Base-by-base conservation (phyloP, 2,113 vertebrate genomes). In the Alethe diademata region DNA sequence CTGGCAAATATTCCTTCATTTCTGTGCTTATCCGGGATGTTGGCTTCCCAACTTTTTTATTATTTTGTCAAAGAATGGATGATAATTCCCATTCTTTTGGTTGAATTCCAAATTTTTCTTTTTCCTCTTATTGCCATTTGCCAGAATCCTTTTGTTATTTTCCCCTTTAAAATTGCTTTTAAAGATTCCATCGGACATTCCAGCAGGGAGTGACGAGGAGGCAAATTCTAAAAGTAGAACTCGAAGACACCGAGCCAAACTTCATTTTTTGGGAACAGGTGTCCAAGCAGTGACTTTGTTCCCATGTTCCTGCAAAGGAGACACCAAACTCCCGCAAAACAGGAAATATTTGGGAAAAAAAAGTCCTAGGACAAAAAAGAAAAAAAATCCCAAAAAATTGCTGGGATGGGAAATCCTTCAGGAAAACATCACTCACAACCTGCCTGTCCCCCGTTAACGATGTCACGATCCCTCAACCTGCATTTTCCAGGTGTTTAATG, bases 261-360 rank as follows among this genome's bases (percentile, higher is more conserved):
- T 57, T 38, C 2, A 1, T 13, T 51, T 84, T 67, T 38, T 48
- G 48, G 40, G 13, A 60, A 6, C 8, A 28, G 11, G 22, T 24
- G 13, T 31, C n/a, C n/a, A 3, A 56, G 18, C 1, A 9, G 31
- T 22, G 58, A 31, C 53, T 29, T 2, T 2, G 3, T 14, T 19
- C 8, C 38, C 31, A 14, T 1, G 1, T 14, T 74, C 0, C 0
- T 8, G n/a, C 8, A 10, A 29, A 29, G 15, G 35, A 35, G 36
- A 36, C 24, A 28, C 2, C 26, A 12, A 35, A n/a, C 1, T 23
- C 40, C 3, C 11, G 3, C 19, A 42, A 42, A 57, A 13, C 6
- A 5, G 57, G 43, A 64, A 78, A 54, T 18, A 33, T 10, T 2
- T 48, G 50, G 36, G 9, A 2, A 33, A 45, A 43, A 51, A 53